phyloP scores from a whole-genome alignment of 2,888 invertebrate genomes.

The Stenchaetothrips biformis region DNA sequence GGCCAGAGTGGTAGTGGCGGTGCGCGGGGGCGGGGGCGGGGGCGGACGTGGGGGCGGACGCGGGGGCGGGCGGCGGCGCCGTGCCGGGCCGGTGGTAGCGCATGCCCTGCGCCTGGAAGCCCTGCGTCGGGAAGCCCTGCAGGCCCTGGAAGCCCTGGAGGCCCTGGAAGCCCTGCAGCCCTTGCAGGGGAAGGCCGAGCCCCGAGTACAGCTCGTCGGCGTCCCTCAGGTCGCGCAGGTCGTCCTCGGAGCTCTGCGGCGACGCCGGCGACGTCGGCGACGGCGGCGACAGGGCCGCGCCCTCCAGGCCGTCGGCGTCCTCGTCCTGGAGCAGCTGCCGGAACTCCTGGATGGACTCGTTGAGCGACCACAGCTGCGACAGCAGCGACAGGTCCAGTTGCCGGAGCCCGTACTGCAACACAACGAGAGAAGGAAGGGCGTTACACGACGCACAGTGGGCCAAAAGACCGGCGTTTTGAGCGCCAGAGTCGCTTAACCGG shows the following conservation, averaged over 20 bases:
- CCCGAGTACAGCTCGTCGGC: constrained; percentile 31
- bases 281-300: constrained; percentile 37
- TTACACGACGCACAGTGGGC: too few relatives aligned
- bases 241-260: constrained; percentile 35
- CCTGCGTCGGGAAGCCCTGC: background rate
- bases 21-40: too few relatives aligned
- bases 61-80: background rate
- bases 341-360: constrained; percentile 88
- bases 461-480: too few relatives aligned
- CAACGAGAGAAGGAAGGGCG: constrained; percentile 26
- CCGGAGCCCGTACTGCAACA: constrained; percentile 74
- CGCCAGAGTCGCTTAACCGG: too few relatives aligned
- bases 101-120: background rate
- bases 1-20: constrained; percentile 36
- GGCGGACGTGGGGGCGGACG: too few relatives aligned
- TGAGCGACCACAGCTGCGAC: constrained; percentile 86
- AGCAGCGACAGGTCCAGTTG: constrained; percentile 84
- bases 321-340: constrained; percentile 58
- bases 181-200: constrained; percentile 36
- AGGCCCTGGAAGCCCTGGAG: background rate
- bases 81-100: background rate
- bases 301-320: constrained; percentile 40
- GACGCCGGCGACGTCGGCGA: constrained; percentile 36
- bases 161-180: constrained; percentile 27
- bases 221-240: background rate